phyloP scores from a whole-genome alignment of 2,888 invertebrate genomes.

The Drosophila prolongata region DNA sequence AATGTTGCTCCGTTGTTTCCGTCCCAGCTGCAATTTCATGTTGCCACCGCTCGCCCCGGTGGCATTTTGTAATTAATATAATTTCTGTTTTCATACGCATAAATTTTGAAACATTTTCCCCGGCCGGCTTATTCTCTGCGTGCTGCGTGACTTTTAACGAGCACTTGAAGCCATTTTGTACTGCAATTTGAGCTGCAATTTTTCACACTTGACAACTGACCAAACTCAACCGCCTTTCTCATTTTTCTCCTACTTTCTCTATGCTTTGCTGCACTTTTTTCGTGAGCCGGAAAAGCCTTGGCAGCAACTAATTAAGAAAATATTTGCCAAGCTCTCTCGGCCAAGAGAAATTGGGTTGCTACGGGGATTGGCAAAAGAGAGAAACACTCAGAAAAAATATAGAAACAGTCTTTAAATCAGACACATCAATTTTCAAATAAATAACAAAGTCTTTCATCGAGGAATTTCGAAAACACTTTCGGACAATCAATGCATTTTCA shows the following conservation, averaged over 20 bases:
- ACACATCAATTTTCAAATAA: no score
- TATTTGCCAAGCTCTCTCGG: constrained; percentile 67
- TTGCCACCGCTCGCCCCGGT: not conserved
- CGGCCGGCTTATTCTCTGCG: constrained; percentile 27
- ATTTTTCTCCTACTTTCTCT: constrained; percentile 1
- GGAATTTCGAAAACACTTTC: no score
- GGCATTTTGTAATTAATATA: constrained; percentile 76
- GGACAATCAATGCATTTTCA: no score
- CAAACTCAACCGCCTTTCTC: constrained; percentile 26
- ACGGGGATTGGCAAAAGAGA: constrained; percentile 7
- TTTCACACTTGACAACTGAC: constrained; percentile 77
- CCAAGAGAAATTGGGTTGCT: constrained; percentile 15
- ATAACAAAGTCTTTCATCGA: no score
- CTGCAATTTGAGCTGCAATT: constrained; percentile 76
- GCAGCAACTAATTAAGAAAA: constrained; percentile 76
- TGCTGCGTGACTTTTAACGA: constrained; percentile 78
- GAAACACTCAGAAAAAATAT: not conserved
- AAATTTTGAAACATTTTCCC: constrained; percentile 66
- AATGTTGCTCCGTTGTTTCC: constrained; percentile 10
- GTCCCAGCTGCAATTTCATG: constrained; percentile 51
- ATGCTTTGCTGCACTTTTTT: constrained; percentile 5
- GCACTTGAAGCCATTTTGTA: constrained; percentile 75
- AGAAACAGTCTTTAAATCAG: no score
- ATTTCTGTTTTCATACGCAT: constrained; percentile 77
- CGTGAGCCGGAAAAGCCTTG: constrained; percentile 35